phyloP scores from a whole-genome alignment of 2,888 invertebrate species.

The Carabus problematicus region DNA sequence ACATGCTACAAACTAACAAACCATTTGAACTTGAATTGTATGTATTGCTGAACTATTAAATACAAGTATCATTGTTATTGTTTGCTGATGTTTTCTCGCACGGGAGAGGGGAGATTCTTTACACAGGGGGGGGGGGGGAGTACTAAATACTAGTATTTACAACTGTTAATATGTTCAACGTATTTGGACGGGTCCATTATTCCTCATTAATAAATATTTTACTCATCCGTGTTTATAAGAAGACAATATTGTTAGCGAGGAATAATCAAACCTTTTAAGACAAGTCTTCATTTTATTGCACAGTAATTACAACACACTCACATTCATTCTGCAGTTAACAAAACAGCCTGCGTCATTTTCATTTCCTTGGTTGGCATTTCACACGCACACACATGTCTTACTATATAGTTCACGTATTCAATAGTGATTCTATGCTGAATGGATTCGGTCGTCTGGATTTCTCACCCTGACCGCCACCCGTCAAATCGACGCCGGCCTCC shows the following conservation, averaged over 20 bases:
- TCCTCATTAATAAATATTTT: background rate
- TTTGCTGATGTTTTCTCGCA: slow-evolving; percentile 18
- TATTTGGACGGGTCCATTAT: background rate
- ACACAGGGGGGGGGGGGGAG: slow-evolving; percentile 37
- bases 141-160: slow-evolving; percentile 33
- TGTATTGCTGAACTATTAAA: slow-evolving; percentile 54
- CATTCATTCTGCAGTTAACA: slow-evolving; percentile 3
- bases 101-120: slow-evolving; percentile 19
- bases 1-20: slow-evolving; percentile 39
- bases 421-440: slow-evolving; percentile 88
- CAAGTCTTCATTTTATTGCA: slow-evolving; percentile 16
- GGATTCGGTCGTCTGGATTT: slow-evolving; percentile 74
- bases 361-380: background rate
- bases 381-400: slow-evolving; percentile 4
- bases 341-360: slow-evolving; percentile 4
- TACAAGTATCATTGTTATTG: slow-evolving; percentile 26
- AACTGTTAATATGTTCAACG: slow-evolving; percentile 28
- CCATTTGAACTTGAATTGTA: slow-evolving; percentile 53
- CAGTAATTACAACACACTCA: slow-evolving; percentile 14
- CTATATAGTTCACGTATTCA: slow-evolving; percentile 68
- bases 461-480: slow-evolving; percentile 60
- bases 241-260: background rate
- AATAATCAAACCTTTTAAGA: background rate
- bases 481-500: slow-evolving; percentile 60
- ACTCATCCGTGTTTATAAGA: background rate